Conservation (phyloP, 2,113 vertebrate species). For the Nymphicus hollandicus region DNA sequence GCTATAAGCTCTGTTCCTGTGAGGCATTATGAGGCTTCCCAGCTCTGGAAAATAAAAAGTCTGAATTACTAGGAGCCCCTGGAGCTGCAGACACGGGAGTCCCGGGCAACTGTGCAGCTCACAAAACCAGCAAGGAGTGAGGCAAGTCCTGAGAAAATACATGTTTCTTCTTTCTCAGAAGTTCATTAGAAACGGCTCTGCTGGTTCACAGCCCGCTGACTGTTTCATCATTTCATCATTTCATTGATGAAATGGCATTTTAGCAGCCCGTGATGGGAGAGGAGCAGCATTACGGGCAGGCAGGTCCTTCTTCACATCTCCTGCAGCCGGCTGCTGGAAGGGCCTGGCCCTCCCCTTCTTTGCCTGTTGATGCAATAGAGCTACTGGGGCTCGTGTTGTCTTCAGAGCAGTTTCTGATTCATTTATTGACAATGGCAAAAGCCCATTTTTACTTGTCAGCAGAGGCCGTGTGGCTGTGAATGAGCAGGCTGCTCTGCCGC, state of each 20-base stretch:
- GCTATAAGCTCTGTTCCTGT: background rate
- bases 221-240: background rate
- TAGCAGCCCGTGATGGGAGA: background rate
- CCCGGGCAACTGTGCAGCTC: background rate
- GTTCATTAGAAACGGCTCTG: background rate
- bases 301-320: background rate
- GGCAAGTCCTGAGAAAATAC: background rate
- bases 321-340: accelerated
- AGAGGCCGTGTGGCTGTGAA: background rate
- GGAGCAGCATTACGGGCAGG: background rate
- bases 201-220: background rate
- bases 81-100: background rate
- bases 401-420: background rate
- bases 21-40: background rate
- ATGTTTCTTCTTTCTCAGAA: background rate
- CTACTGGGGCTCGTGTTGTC: background rate
- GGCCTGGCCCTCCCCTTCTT: background rate
- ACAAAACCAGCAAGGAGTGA: background rate
- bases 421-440: background rate
- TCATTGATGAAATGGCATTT: background rate
- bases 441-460: constrained; percentile 26
- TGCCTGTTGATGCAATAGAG: accelerated
- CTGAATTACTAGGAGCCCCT: background rate
- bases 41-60: background rate
- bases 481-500: background rate